Conservation (phyloP, 2,888 invertebrate genomes). For the Drosophila hamatofila region DNA sequence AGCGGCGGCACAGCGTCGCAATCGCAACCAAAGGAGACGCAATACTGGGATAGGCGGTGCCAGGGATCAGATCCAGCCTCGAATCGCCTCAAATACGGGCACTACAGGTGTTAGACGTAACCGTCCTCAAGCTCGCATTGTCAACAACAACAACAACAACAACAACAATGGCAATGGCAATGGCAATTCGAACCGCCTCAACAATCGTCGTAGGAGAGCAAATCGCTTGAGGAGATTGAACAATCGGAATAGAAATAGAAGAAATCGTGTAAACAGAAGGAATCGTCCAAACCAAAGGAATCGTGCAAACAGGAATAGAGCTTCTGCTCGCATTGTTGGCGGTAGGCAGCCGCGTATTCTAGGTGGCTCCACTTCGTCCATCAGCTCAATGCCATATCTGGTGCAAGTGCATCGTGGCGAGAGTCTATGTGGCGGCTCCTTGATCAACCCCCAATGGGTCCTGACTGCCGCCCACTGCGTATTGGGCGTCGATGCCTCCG, state of each 20-base stretch:
- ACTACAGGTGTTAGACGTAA: neutral
- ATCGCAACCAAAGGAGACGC: neutral
- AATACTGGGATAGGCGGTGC: neutral
- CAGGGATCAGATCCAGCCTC: conserved; percentile 2
- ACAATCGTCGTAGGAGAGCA: neutral
- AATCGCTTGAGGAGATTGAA: neutral
- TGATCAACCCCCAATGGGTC: conserved; percentile 50
- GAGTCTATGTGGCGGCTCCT: conserved; percentile 69
- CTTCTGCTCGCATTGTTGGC: conserved; percentile 22
- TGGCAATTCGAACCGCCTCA: conserved; percentile 1
- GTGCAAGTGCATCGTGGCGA: conserved; percentile 37
- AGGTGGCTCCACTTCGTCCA: conserved; percentile 38
- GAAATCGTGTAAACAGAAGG: neutral
- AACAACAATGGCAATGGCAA: neutral
- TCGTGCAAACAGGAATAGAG: neutral
- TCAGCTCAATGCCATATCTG: conserved; percentile 38
- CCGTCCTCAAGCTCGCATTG: conserved; percentile 16
- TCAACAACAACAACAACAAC: neutral
- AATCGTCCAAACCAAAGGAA: neutral
- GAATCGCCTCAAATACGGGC: neutral
- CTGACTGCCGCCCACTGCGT: conserved; percentile 75
- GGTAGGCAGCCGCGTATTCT: conserved; percentile 39
- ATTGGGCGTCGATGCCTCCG: neutral
- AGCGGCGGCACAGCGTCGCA: conserved; percentile 2
- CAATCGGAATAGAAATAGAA: neutral